Evolutionary conservation across 2,113 vertebrate species (phyloP).

Genomic region (Murina feae): DNA sequence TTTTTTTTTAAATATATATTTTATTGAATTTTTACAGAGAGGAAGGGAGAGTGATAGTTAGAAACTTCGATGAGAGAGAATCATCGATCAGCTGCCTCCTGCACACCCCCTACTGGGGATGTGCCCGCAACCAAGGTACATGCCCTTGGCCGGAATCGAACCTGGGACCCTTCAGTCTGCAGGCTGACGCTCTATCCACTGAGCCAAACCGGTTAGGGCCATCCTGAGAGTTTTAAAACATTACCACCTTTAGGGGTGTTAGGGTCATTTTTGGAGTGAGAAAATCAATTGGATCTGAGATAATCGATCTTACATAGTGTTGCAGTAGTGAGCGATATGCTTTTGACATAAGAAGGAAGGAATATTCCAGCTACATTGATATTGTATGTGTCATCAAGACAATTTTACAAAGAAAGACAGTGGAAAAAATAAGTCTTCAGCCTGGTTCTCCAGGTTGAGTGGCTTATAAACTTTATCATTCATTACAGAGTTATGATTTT

Average conservation of each 20-base stretch:
- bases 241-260: background rate
- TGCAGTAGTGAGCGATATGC: background rate
- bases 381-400: background rate
- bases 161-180: too few relatives aligned
- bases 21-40: too few relatives aligned
- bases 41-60: too few relatives aligned
- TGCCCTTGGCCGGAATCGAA: too few relatives aligned
- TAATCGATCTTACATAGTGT: background rate
- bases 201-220: too few relatives aligned
- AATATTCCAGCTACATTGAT: background rate
- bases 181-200: too few relatives aligned
- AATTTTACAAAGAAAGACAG: background rate
- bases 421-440: background rate
- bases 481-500: background rate
- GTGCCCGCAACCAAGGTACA: too few relatives aligned
- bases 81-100: too few relatives aligned
- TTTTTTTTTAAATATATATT: too few relatives aligned
- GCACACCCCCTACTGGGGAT: too few relatives aligned
- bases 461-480: background rate
- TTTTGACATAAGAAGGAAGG: background rate
- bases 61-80: too few relatives aligned
- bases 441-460: background rate
- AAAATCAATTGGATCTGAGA: background rate
- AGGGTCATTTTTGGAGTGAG: background rate
- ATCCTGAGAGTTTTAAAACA: conserved; percentile 5